Percentiles rank a stretch among this genome's conserved stretches.
phyloP scores from a whole-genome alignment of 2,113 vertebrate genomes.

The Rhinoptilus africanus region DNA sequence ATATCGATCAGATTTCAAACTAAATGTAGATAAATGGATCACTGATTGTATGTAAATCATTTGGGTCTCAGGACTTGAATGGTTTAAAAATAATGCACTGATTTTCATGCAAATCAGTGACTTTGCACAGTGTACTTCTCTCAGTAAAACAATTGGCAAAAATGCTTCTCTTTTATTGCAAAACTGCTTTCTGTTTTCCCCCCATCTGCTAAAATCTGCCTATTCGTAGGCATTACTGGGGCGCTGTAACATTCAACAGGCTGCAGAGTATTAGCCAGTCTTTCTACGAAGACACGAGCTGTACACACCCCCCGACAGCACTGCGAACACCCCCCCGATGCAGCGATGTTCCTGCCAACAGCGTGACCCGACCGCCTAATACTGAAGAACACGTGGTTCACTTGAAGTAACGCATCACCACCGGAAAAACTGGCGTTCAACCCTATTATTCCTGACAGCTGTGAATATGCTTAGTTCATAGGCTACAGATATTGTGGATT shows the following conservation, averaged over 20 bases:
- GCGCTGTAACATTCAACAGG: not conserved
- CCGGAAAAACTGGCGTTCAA: not conserved
- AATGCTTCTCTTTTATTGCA: not conserved
- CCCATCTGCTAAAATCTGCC: not conserved
- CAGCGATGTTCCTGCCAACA: not conserved
- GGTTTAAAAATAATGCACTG: not conserved
- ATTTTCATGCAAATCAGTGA: not conserved
- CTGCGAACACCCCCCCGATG: not conserved
- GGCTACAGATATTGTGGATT: not conserved
- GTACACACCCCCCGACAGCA: not conserved
- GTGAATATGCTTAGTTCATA: conserved; percentile 17
- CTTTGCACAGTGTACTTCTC: conserved; percentile 6
- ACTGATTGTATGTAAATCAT: not conserved
- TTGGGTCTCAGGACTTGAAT: not conserved
- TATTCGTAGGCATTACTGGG: not conserved
- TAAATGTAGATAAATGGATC: not conserved
- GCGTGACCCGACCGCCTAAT: not conserved
- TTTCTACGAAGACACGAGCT: not conserved
- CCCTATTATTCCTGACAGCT: conserved; percentile 48
- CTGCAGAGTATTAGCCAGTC: not conserved
- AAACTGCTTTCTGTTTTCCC: not conserved
- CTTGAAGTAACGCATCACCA: not conserved
- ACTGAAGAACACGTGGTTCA: not conserved
- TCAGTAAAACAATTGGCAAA: not conserved
- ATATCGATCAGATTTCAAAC: not conserved